Conservation (phyloP, 2,888 invertebrate species). For the Malthinus seriepunctatus region DNA sequence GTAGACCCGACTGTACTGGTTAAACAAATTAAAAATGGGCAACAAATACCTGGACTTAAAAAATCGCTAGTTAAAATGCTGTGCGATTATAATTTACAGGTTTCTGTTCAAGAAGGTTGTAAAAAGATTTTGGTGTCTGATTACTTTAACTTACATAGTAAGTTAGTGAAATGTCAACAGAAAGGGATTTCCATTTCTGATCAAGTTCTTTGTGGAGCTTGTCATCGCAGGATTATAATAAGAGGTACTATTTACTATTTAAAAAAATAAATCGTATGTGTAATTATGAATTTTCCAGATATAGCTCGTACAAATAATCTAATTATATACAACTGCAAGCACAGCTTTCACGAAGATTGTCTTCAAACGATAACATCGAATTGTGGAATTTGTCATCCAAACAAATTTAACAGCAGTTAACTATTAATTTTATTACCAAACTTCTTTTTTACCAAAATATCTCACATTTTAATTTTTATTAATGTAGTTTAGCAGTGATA, state of each 20-base stretch:
- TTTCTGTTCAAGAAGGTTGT: conserved; percentile 88
- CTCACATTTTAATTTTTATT: background rate
- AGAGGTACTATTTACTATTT: conserved; percentile 57
- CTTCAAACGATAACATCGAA: conserved; percentile 59
- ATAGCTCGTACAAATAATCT: conserved; percentile 70
- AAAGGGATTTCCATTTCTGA: conserved; percentile 76
- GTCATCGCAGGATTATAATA: conserved; percentile 75
- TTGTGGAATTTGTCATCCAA: conserved; percentile 51
- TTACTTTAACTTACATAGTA: conserved; percentile 85
- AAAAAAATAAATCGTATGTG: background rate
- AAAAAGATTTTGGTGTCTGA: conserved; percentile 88
- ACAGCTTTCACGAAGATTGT: conserved; percentile 87
- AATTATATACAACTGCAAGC: conserved; percentile 85
- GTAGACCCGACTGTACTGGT: conserved; percentile 86
- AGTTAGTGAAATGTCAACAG: conserved; percentile 76
- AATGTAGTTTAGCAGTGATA: conserved; percentile 49
- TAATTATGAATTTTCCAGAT: conserved; percentile 56
- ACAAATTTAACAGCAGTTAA: conserved; percentile 34
- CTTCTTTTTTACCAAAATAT: conserved; percentile 46
- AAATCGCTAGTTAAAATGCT: conserved; percentile 93
- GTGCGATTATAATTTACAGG: conserved; percentile 91
- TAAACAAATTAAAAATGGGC: conserved; percentile 79
- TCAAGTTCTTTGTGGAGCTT: conserved; percentile 77
- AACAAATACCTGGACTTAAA: conserved; percentile 87
- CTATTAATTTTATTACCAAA: conserved; percentile 5